Conservation (phyloP, 2,797 vertebrate species). For the Hypotaenidia okinawae region DNA sequence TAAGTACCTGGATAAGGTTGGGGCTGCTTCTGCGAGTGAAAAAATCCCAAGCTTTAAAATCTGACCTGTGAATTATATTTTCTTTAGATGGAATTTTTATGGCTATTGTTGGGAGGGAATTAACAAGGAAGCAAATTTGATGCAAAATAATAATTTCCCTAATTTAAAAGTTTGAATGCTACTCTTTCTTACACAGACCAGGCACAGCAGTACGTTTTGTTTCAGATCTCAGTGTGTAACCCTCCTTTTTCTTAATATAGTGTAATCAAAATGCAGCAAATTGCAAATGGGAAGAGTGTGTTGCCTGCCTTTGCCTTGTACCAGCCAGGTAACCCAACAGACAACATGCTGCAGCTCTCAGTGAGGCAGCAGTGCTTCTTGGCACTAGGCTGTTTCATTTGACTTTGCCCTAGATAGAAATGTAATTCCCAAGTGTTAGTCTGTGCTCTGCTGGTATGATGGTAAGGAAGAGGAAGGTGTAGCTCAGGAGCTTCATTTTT, state of each 20-base stretch:
- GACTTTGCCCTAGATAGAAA: background rate
- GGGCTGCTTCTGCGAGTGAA: background rate
- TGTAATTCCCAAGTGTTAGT: background rate
- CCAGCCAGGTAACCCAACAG: background rate
- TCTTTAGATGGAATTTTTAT: background rate
- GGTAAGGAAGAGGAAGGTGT: background rate
- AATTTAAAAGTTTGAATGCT: background rate
- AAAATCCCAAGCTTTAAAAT: background rate
- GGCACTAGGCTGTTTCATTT: background rate
- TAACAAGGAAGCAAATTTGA: background rate
- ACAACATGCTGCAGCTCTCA: background rate
- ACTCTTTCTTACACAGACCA: background rate
- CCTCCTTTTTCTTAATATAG: background rate
- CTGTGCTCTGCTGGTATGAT: background rate
- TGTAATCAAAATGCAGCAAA: rapidly evolving
- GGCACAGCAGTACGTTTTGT: background rate
- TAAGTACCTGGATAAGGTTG: background rate
- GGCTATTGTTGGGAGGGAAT: background rate
- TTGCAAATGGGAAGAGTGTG: background rate
- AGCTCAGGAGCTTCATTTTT: background rate
- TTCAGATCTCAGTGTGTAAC: background rate
- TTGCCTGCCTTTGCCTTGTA: background rate
- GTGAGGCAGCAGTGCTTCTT: background rate
- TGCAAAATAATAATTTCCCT: background rate
- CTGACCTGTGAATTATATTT: background rate